These are phyloP conservation scores for fruit fly (Drosophila melanogaster) DNA, from an alignment of 1,140 invertebrate species.

Conservation along the genomic window Release_6_plus_ISO1_MT NC_004354.4:5973501-5974000, in stretches of 20 bases:
- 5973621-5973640: neutral
- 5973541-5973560: neutral
- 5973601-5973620: neutral
- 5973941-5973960: slow-evolving; percentile 41
- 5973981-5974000: slow-evolving; percentile 1
- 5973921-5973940: slow-evolving; percentile 1
- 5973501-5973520: slow-evolving; percentile 18
- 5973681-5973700: slow-evolving; percentile 5
- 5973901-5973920: slow-evolving; percentile 1
- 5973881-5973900: slow-evolving; percentile 32
- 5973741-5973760: slow-evolving; percentile 69
- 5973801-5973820: slow-evolving; percentile 26
- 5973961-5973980: slow-evolving; percentile 21
- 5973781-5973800: slow-evolving; percentile 31
- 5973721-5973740: slow-evolving; percentile 40
- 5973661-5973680: neutral
- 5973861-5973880: slow-evolving; percentile 38
- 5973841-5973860: slow-evolving; percentile 18
- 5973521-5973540: neutral
- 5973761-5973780: slow-evolving; percentile 60
- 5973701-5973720: slow-evolving; percentile 12
- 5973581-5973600: too few species aligned
- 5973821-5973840: neutral
- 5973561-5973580: too few species aligned
- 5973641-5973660: neutral